Evolutionary conservation across 2,113 vertebrate species (phyloP).

Genomic region (Argyrosomus japonicus): DNA sequence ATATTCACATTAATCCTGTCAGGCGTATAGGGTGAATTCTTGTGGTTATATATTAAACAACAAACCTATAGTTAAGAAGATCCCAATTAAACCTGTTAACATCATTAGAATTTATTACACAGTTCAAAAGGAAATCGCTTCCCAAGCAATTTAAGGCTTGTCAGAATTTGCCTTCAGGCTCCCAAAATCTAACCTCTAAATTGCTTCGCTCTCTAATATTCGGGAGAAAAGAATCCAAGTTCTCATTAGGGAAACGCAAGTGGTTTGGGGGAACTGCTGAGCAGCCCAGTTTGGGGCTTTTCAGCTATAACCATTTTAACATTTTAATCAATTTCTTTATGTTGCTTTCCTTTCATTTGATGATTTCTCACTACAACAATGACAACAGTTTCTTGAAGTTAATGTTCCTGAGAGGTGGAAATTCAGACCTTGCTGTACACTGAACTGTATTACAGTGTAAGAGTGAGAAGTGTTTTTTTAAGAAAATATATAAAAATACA

Average conservation of each 20-base stretch:
- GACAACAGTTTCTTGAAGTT: conserved; percentile 39
- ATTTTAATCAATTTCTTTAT: conserved; percentile 59
- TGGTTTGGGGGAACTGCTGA: conserved; percentile 64
- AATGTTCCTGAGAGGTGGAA: conserved; percentile 53
- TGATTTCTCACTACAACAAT: conserved; percentile 22
- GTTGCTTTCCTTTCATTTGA: conserved; percentile 52
- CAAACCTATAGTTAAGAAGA: conserved; percentile 76
- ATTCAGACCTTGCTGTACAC: neutral
- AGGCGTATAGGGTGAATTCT: conserved; percentile 57
- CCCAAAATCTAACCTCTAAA: conserved; percentile 73
- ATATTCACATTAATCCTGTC: conserved; percentile 60
- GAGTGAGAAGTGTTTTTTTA: neutral
- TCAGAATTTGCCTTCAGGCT: conserved; percentile 72
- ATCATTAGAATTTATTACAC: conserved; percentile 82
- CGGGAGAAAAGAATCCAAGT: conserved; percentile 74
- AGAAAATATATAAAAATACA: neutral
- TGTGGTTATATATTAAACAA: conserved; percentile 77
- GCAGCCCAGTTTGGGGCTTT: conserved; percentile 53
- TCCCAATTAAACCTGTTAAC: conserved; percentile 74
- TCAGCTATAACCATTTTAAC: conserved; percentile 31
- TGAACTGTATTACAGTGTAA: neutral
- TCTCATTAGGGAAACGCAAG: conserved; percentile 70
- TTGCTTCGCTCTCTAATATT: conserved; percentile 64
- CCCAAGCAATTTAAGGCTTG: conserved; percentile 65
- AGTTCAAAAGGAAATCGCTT: conserved; percentile 75